Conservation (phyloP, 2,888 invertebrate genomes). For the Aplocera efformata region DNA sequence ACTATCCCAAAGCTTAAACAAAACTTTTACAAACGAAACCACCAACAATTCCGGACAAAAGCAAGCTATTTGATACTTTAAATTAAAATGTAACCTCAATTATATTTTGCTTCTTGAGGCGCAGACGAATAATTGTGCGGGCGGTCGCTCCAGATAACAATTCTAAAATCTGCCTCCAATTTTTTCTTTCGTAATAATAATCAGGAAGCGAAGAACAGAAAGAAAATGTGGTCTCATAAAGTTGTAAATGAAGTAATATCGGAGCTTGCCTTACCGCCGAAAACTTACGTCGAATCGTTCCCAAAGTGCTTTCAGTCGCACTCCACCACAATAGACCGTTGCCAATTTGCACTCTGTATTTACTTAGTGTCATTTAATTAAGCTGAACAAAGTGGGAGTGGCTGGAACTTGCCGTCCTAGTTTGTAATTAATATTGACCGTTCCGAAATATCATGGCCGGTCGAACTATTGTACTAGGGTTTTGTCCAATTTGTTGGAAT, state of each 20-base stretch:
- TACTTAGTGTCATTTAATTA: slow-evolving; percentile 70
- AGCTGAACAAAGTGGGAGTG: slow-evolving; percentile 53
- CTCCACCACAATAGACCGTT: slow-evolving; percentile 42
- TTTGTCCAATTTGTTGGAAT: slow-evolving; percentile 5
- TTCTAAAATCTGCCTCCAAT: slow-evolving; percentile 53
- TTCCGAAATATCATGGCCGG: slow-evolving; percentile 25
- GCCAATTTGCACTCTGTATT: slow-evolving; percentile 58
- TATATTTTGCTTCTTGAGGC: background rate
- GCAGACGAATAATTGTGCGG: slow-evolving; percentile 11
- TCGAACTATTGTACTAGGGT: slow-evolving; percentile 6
- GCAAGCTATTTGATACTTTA: no score
- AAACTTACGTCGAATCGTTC: slow-evolving; percentile 39
- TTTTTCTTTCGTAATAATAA: slow-evolving; percentile 62
- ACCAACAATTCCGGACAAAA: no score
- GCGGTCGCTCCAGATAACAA: slow-evolving; percentile 53
- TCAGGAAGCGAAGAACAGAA: slow-evolving; percentile 45
- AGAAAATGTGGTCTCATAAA: slow-evolving; percentile 63
- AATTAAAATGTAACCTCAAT: no score
- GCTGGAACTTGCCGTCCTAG: slow-evolving; percentile 32
- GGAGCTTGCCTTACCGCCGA: slow-evolving; percentile 58
- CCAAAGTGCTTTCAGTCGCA: slow-evolving; percentile 35
- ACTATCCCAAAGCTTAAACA: no score
- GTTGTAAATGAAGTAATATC: slow-evolving; percentile 76
- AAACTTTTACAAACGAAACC: no score
- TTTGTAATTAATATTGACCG: slow-evolving; percentile 64